Base-by-base conservation (phyloP, 2,888 invertebrate species). In the Crossocerus cetratus region DNA sequence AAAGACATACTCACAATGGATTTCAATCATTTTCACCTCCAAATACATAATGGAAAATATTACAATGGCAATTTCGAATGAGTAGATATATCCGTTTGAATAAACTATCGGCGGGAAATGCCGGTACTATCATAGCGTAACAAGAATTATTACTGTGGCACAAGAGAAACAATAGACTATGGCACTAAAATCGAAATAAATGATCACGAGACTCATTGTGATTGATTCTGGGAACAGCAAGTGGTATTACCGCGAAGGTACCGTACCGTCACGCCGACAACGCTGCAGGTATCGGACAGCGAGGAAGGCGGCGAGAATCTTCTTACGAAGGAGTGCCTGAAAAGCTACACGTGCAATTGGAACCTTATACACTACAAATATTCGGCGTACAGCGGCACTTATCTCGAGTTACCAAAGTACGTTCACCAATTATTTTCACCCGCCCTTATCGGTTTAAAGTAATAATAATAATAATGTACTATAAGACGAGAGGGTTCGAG, bases 341-440 rank as follows among this genome's bases (percentile, higher is more conserved):
- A 92, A 81, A 93, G 95, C 81, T 98, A 98, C 90, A 95, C 95
- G 3, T 94, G 95, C 71, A 95, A 96, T 87, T 97, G 97, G 95
- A 95, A 96, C 91, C 93, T 97, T 76, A 94, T 99, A 75, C 95
- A 96, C 89, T 98, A 96, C 90, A 98, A 98, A 90, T 98, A 98
- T 89, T 94, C 93, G 86, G 94, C 94, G 58, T 99, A 98, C 89
- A 95, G 97, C 16, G 97, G 97, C 69, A 94, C 94, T 79, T 98
- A 96, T 90, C 93, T 95, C 81, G 96, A 97, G 89, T 92, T 98
- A 84, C 97, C 97, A 74, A 95, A 95, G 95, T 94, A 92, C 89
- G 85, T 53, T 55, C 58, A 57, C 21, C 67, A 49, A n/a, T 64
- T 58, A 43, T 22, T 13, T n/a, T n/a, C n/a, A n/a, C n/a, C n/a